A percentile compares a stretch with the other conserved stretches of the same genome.
Conservation (phyloP, 2,888 invertebrate species). For the Zhuqinia jingwanae region DNA sequence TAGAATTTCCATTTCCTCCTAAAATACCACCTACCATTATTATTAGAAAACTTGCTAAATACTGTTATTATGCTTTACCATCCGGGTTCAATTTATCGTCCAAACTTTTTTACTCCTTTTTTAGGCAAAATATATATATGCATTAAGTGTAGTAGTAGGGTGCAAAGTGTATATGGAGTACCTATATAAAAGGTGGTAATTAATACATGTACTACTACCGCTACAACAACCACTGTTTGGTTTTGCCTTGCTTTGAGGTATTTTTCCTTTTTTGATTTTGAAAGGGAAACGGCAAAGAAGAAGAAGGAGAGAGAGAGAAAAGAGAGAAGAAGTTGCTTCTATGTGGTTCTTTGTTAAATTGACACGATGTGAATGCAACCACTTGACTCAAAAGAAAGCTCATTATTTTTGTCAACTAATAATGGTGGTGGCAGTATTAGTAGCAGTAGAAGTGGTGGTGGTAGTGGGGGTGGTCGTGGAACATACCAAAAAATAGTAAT, state of each 20-base stretch:
- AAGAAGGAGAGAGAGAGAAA: neutral
- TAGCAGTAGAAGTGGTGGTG: neutral
- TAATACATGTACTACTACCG: too few relatives aligned
- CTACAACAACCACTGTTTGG: slow-evolving; percentile 40
- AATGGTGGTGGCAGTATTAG: slow-evolving; percentile 43
- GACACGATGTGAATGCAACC: slow-evolving; percentile 72
- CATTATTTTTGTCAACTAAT: slow-evolving; percentile 71
- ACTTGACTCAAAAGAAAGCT: slow-evolving; percentile 73
- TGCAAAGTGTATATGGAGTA: too few relatives aligned
- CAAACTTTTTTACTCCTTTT: too few relatives aligned
- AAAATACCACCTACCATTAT: neutral
- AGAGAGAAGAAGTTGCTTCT: neutral
- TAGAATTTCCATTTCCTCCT: neutral
- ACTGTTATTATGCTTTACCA: slow-evolving; percentile 3
- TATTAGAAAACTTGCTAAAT: slow-evolving; percentile 45
- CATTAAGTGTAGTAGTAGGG: too few relatives aligned
- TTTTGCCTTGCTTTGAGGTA: too few relatives aligned
- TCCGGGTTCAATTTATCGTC: slow-evolving; percentile 23
- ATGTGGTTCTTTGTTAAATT: slow-evolving; percentile 68
- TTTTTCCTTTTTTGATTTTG: neutral
- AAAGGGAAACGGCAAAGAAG: neutral
- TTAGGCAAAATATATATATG: too few relatives aligned
- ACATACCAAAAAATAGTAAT: neutral
- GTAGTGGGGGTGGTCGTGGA: neutral
- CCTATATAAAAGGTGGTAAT: too few relatives aligned